Evolutionary conservation across 2,797 vertebrate species (phyloP).

Genomic region (Tiaroga cobitis): DNA sequence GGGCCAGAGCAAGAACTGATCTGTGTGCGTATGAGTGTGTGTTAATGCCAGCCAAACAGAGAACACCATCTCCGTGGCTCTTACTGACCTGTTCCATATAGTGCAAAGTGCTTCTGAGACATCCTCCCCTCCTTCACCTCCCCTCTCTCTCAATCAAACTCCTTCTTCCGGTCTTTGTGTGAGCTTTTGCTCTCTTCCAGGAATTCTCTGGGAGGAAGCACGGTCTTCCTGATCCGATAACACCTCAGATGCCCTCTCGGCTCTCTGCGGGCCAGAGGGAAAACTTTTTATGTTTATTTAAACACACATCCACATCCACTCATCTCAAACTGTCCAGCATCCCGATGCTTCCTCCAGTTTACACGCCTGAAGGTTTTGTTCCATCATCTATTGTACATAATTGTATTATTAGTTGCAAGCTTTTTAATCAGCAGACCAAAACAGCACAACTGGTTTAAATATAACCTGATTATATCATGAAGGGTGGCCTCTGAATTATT

Average conservation of each 20-base stretch:
- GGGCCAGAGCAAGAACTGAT: conserved; percentile 10
- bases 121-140: conserved; percentile 56
- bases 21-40: background rate
- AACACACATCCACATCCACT: conserved; percentile 32
- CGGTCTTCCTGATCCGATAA: conserved; percentile 71
- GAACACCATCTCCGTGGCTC: conserved; percentile 15
- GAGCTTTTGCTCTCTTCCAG: conserved; percentile 74
- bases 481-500: background rate
- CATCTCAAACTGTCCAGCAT: background rate
- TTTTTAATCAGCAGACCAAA: conserved; percentile 11
- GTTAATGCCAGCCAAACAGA: conserved; percentile 4
- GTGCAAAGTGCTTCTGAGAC: background rate
- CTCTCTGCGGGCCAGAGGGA: conserved; percentile 13
- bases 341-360: conserved; percentile 12
- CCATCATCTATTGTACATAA: background rate
- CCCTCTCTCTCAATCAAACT: conserved; percentile 68
- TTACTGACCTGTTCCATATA: conserved; percentile 32
- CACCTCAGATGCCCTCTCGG: conserved; percentile 39
- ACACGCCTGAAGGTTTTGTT: background rate
- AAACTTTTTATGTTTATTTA: conserved; percentile 31
- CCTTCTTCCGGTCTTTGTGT: conserved; percentile 80
- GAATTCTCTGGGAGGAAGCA: conserved; percentile 79
- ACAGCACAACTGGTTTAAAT: conserved; percentile 6
- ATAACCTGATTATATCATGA: background rate
- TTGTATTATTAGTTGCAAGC: conserved; percentile 14